A percentile compares a stretch with the other conserved stretches of the same genome.
These are phyloP conservation scores for Steinernema scapterisci DNA, from an alignment of 2,888 invertebrate genomes.

Conservation along the genomic window DNA sequence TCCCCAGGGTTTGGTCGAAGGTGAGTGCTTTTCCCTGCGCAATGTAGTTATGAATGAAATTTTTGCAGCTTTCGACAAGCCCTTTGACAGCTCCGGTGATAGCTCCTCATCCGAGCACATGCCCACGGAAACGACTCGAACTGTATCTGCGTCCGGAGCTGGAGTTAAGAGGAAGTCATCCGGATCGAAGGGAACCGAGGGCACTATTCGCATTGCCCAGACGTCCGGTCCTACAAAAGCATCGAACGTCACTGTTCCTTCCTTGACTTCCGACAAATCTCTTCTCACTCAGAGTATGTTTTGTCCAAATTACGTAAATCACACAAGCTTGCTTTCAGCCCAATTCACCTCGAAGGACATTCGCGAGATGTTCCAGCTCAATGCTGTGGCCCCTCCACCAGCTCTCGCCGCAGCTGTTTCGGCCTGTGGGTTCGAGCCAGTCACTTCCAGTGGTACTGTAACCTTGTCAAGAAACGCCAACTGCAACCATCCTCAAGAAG, in stretches of 20 bases:
- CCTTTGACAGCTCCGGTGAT: background rate
- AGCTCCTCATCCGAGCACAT: background rate
- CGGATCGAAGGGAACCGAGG: conserved; percentile 8
- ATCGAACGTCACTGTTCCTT: conserved; percentile 1
- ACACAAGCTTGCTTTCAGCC: background rate
- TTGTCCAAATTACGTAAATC: background rate
- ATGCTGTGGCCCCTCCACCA: background rate
- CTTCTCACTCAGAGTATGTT: background rate
- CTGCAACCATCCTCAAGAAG: conserved; percentile 5
- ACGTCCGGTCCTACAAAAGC: conserved; percentile 22
- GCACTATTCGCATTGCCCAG: background rate
- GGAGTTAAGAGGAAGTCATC: conserved; percentile 23
- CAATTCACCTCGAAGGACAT: conserved; percentile 24
- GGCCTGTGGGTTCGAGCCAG: conserved; percentile 18
- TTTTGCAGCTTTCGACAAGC: background rate
- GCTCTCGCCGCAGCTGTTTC: conserved; percentile 12
- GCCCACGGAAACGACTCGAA: background rate
- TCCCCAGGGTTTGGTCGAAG: conserved; percentile 2
- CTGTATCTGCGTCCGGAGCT: background rate
- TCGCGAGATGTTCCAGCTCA: background rate
- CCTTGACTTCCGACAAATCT: background rate
- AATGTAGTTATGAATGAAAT: background rate
- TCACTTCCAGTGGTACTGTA: background rate
- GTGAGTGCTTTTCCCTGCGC: background rate
- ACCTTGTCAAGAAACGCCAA: background rate